A percentile compares a stretch with the other conserved stretches of the same genome.
Evolutionary conservation across 2,888 invertebrate species (phyloP).

Genomic region (Orthosia gracilis): DNA sequence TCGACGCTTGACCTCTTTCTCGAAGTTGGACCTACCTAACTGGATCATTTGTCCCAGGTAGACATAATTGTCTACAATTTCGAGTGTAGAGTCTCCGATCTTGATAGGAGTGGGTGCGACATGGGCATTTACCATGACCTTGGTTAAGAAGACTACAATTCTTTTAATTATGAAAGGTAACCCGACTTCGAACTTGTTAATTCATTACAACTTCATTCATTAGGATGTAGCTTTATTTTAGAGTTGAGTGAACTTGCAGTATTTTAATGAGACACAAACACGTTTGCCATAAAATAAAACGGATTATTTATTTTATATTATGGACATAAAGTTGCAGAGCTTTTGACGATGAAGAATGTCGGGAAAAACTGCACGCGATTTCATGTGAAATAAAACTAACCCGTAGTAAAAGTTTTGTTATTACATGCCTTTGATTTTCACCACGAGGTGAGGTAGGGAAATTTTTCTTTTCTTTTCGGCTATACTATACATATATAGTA

Average conservation of each 20-base stretch:
- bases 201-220: conserved; percentile 78
- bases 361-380: conserved; percentile 33
- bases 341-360: conserved; percentile 36
- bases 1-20: no score
- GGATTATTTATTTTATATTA: conserved; percentile 35
- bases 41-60: no score
- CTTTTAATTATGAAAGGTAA: conserved; percentile 70
- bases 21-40: no score
- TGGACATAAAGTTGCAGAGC: conserved; percentile 17
- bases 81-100: no score
- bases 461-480: background rate
- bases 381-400: conserved; percentile 19
- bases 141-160: conserved; percentile 71
- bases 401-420: background rate
- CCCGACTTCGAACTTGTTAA: conserved; percentile 73
- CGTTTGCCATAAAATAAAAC: conserved; percentile 27
- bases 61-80: no score
- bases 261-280: conserved; percentile 71
- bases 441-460: background rate
- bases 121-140: no score
- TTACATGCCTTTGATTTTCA: background rate
- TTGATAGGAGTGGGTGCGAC: no score
- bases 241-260: conserved; percentile 68
- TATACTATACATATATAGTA: no score
- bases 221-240: conserved; percentile 74